These are phyloP conservation scores for Synanthedon vespiformis DNA, from an alignment of 2,888 invertebrate species.

Conservation along the genomic window DNA sequence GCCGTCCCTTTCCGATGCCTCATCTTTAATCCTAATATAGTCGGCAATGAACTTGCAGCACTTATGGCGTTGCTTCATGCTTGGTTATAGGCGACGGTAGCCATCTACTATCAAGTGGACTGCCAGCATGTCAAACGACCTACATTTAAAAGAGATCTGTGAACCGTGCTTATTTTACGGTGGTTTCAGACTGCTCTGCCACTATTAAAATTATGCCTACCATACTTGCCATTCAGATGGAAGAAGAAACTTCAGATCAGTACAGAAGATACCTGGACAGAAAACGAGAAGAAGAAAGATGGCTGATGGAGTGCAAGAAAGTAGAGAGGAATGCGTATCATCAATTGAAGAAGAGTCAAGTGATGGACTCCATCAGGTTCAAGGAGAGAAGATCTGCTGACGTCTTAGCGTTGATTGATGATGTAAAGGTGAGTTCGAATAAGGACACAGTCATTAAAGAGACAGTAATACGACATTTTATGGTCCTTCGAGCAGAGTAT, in stretches of 20 bases:
- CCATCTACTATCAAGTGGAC: too few species aligned
- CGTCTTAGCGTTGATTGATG: constrained; percentile 31
- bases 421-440: constrained; percentile 28
- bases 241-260: constrained; percentile 44
- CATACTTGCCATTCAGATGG: constrained; percentile 24
- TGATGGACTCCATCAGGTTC: constrained; percentile 32
- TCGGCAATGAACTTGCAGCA: too few species aligned
- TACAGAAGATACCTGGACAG: constrained; percentile 58
- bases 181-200: not conserved
- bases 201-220: not conserved
- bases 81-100: too few species aligned
- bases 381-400: constrained; percentile 40
- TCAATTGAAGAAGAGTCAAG: constrained; percentile 21
- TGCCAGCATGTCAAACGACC: too few species aligned
- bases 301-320: constrained; percentile 46
- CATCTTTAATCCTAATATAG: too few species aligned
- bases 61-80: too few species aligned
- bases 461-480: not conserved
- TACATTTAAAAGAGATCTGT: too few species aligned
- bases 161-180: too few species aligned
- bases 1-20: too few species aligned
- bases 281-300: constrained; percentile 48
- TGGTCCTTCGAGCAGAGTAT: not conserved
- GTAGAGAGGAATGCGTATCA: constrained; percentile 29
- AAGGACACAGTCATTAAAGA: not conserved